Conservation (phyloP, 2,797 vertebrate species). For the Scomberomorus guttatus region DNA sequence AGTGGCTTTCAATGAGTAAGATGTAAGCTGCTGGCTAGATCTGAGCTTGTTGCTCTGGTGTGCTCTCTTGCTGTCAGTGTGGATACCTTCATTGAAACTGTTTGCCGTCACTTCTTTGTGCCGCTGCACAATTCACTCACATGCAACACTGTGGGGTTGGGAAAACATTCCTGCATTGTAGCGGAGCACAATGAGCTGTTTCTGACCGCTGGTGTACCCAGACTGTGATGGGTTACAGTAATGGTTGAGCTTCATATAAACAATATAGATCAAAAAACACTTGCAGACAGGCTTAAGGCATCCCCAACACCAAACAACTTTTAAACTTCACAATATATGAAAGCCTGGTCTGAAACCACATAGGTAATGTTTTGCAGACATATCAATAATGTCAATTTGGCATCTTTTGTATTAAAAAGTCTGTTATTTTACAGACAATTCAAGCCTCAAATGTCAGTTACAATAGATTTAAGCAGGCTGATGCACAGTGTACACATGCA, state of each 20-base stretch:
- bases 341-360: neutral
- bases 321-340: neutral
- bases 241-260: neutral
- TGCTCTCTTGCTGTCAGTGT: constrained; percentile 33
- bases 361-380: neutral
- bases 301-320: no score
- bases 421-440: neutral
- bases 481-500: neutral
- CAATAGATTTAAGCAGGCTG: neutral
- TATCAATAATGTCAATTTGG: neutral
- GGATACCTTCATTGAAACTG: constrained; percentile 37
- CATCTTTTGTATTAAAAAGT: neutral
- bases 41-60: constrained; percentile 21
- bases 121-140: constrained; percentile 29
- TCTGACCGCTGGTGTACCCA: constrained; percentile 1
- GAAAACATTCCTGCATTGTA: constrained; percentile 28
- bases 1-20: neutral
- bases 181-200: constrained; percentile 16
- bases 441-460: neutral
- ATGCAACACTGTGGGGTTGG: constrained; percentile 22
- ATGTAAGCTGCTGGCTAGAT: neutral
- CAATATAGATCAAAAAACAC: neutral
- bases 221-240: neutral
- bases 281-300: neutral
- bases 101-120: constrained; percentile 37